Evolutionary conservation across 2,797 vertebrate species (phyloP), one percentile per base, ranked within the genome.

Genomic region (Pipistrellus nathusii): DNA sequence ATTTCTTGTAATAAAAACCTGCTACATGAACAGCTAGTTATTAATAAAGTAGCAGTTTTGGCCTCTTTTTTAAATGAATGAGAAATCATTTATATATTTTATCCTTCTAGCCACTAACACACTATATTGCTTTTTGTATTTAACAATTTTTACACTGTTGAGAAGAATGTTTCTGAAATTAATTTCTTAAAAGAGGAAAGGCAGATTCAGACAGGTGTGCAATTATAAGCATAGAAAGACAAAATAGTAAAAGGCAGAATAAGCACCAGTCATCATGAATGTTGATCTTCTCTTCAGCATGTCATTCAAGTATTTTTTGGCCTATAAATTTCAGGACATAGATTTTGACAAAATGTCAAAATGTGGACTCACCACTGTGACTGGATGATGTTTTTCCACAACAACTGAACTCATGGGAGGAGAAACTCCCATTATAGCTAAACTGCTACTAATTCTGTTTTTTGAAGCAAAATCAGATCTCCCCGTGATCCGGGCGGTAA

Each of bases 311-410:
- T 66, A 15, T 23, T 93, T 57, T 38, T n/a, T n/a, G 51, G 35
- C 62, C 30, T 55, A 62, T 46, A 51, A 46, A 76, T 89, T 81
- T 73, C 18, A 76, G 68, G 83, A 78, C 68, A 77, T 87, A 64
- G 69, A 46, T 14, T 62, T 38, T 80, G 69, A 78, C 55, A 88
- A 72, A 75, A 96, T 23, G 51, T 76, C 41, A 80, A 81, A 71
- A 93, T 30, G 35, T 48, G 64, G 59, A 97, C 97, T 94, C 98
- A 99, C 99, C 99, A 99, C 99, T 95, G 99, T 99, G 84, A 99
- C 98, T 11, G 99, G 99, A 96, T 99, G 99, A 97, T 99, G 99
- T 85, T 99, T 99, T 98, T 99, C 99, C 75, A 99, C 98, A 69
- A 99, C 95, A 41, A 99, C 98, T 13, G 99, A 99, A 97, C 98